Evolutionary conservation across 2,113 vertebrate species (phyloP), one percentile per base, ranked within the genome.

Genomic region (Coptodon bakossiorum): DNA sequence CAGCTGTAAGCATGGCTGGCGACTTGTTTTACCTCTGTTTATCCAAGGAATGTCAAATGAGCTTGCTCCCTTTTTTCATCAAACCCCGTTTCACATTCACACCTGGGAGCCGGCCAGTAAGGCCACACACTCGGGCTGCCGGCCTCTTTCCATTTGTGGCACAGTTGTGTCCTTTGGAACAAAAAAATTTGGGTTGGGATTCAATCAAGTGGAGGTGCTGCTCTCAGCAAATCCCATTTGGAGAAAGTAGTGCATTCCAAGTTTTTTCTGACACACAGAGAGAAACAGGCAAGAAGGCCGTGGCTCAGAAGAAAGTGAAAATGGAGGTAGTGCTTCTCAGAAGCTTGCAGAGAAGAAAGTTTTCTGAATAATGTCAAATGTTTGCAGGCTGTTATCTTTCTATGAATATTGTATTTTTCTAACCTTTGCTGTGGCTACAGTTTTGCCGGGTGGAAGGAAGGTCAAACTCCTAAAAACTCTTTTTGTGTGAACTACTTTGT

Each of bases 151-250:
- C 66, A 40, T 91, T 48, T 19, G 61, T 73, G 71, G 16, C 83
- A 48, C 79, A 45, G 43, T 89, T 79, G 24, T 68, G 89, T 92
- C 91, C 66, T 86, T 40, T 83, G 81, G 66, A 86, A 57, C 59
- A 16, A 34, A 90, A 68, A 82, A 86, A 84, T 90, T 76, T 43
- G 53, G 61, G 81, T 87, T 50, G 43, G 73, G 61, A 89, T 90
- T 86, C 80, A 85, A 88, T 94, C 91, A 86, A 79, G 81, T 83
- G 1, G 52, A 86, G 85, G 38, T 82, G 83, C 89, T 87, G 90
- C 5, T 90, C 86, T 88, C 91, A 90, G 91, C 89, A 90, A 84
- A 93, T 91, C 87, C 79, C 80, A 91, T 94, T 90, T 86, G 56
- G 73, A 82, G 80, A 81, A 90, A 84, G 85, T 53, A 57, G 76